Evolutionary conservation across 2,888 invertebrate species (phyloP).

Genomic region (Seladonia tumulorum): DNA sequence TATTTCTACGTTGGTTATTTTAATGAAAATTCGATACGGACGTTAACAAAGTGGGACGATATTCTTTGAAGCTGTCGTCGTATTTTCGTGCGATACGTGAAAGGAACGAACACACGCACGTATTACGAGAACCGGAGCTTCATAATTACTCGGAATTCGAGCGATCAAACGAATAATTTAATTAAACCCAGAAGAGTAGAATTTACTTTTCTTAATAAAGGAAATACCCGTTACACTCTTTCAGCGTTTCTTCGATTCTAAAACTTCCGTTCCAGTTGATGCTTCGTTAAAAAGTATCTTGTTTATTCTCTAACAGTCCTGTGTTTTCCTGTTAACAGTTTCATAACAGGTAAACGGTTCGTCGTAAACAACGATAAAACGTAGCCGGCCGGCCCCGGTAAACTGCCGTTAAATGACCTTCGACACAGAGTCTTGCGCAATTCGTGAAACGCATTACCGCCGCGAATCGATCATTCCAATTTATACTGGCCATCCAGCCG

Average conservation of each 20-base stretch:
- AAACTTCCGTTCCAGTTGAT: neutral
- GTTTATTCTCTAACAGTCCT: too few species aligned
- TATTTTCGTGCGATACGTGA: neutral
- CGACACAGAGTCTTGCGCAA: neutral
- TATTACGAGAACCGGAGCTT: neutral
- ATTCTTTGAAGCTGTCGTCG: neutral
- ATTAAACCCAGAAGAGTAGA: neutral
- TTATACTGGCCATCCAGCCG: neutral
- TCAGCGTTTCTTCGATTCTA: neutral
- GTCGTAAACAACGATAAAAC: neutral
- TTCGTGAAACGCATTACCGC: neutral
- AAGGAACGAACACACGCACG: neutral
- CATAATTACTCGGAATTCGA: neutral
- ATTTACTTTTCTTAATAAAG: neutral
- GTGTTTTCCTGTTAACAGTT: fast-evolving
- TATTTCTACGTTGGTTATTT: neutral
- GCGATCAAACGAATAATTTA: neutral
- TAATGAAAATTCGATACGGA: neutral
- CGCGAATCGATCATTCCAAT: neutral
- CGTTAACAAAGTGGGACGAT: neutral
- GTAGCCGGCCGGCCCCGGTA: too few species aligned
- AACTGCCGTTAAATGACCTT: neutral
- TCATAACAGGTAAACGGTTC: neutral
- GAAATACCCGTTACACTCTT: neutral
- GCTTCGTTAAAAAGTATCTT: neutral